Percentiles rank a stretch among this genome's conserved stretches.
Evolutionary conservation across 2,888 invertebrate genomes (phyloP).

Genomic region (Tetropium fuscum): DNA sequence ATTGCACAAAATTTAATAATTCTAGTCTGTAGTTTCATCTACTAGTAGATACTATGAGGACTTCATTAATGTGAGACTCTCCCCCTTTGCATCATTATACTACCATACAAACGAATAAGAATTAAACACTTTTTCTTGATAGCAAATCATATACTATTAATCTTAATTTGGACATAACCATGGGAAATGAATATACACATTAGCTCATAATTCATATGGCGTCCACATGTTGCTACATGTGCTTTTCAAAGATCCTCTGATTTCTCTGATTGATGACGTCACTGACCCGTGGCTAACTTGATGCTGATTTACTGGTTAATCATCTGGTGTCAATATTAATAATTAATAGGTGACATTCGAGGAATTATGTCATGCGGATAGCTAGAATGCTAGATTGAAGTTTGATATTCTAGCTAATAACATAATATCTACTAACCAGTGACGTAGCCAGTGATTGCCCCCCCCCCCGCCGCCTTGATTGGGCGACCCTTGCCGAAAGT

Average conservation of each 20-base stretch:
- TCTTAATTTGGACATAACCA: conserved; percentile 18
- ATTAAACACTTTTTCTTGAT: background rate
- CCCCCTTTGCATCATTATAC: no score
- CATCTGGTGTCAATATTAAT: conserved; percentile 28
- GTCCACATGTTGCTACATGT: conserved; percentile 53
- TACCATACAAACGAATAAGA: background rate
- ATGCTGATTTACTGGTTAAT: conserved; percentile 39
- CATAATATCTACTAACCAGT: no score
- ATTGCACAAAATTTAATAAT: no score
- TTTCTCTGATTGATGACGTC: conserved; percentile 61
- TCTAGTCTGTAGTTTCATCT: no score
- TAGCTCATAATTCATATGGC: conserved; percentile 49
- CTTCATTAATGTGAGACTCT: no score
- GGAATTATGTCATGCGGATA: conserved; percentile 6
- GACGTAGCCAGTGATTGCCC: no score
- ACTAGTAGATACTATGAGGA: no score
- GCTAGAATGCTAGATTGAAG: no score
- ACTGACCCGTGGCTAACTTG: conserved; percentile 58
- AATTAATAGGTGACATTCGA: conserved; percentile 24
- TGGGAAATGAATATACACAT: conserved; percentile 35
- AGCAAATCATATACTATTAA: conserved; percentile 18
- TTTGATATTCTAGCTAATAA: background rate
- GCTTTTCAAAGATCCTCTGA: conserved; percentile 49
- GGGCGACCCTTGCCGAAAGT: no score
- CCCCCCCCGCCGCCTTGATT: no score